Percentiles rank a stretch among this genome's conserved stretches.
Conservation (phyloP, 2,888 invertebrate species). For the Morpho achilles region DNA sequence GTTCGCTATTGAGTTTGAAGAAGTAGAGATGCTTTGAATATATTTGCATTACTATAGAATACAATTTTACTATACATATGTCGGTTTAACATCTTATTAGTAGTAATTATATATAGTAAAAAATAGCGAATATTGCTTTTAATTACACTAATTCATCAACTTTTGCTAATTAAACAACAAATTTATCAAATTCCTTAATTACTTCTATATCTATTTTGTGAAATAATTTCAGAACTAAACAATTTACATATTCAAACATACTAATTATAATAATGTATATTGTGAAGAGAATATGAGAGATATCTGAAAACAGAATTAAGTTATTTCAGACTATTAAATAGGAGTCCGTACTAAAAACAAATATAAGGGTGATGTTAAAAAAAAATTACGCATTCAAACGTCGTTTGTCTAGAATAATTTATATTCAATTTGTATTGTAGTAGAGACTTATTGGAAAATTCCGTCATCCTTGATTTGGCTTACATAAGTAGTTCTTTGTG, state of each 20-base stretch:
- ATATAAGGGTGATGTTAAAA: neutral
- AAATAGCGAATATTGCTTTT: neutral
- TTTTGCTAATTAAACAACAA: neutral
- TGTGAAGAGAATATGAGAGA: neutral
- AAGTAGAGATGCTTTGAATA: constrained; percentile 17
- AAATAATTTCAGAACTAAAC: constrained; percentile 7
- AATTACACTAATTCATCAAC: neutral
- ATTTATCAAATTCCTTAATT: constrained; percentile 1
- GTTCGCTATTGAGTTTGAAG: constrained; percentile 13
- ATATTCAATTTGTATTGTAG: constrained; percentile 12
- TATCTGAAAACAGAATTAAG: constrained; percentile 5
- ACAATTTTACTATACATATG: constrained; percentile 7
- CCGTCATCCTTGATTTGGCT: constrained; percentile 14
- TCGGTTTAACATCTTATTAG: neutral
- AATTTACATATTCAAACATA: neutral
- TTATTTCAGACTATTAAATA: neutral
- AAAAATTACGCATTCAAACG: neutral
- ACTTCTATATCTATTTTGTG: constrained; percentile 19
- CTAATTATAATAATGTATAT: neutral
- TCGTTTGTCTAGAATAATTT: neutral
- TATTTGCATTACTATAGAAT: constrained; percentile 22
- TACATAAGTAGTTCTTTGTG: constrained; percentile 18
- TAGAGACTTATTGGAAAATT: constrained; percentile 23
- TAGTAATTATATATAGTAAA: neutral
- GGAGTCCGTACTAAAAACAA: constrained; percentile 4